These are phyloP conservation scores for Scolopax mira DNA, from an alignment of 2,113 vertebrate species.

Conservation along the genomic window DNA sequence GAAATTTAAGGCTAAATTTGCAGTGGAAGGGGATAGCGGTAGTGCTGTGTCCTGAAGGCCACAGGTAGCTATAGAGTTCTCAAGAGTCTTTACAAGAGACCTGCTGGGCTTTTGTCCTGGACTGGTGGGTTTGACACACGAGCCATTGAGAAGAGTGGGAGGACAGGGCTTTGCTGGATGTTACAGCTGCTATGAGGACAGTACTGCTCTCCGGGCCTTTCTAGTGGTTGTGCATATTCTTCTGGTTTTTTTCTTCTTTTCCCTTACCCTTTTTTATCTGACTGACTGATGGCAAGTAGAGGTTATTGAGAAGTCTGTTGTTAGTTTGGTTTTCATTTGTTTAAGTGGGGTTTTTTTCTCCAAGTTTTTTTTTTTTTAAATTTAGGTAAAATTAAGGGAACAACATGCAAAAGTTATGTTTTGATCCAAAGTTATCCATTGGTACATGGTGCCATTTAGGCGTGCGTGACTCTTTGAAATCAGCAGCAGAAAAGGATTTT, in stretches of 20 bases:
- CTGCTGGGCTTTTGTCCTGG: background rate
- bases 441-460: background rate
- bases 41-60: background rate
- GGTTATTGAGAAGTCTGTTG: background rate
- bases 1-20: background rate
- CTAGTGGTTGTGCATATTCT: background rate
- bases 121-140: rapidly evolving
- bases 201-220: background rate
- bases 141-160: background rate
- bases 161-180: background rate
- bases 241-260: background rate
- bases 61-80: rapidly evolving
- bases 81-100: background rate
- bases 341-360: background rate
- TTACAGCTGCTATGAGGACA: background rate
- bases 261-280: background rate
- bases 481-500: background rate
- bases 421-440: background rate
- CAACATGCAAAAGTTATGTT: background rate
- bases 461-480: background rate
- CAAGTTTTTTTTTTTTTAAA: background rate
- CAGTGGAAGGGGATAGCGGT: rapidly evolving
- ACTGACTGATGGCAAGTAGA: background rate
- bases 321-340: background rate
- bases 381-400: background rate